Base-by-base conservation (phyloP, 1,140 invertebrate species). In the Charaxes varanes region DNA sequence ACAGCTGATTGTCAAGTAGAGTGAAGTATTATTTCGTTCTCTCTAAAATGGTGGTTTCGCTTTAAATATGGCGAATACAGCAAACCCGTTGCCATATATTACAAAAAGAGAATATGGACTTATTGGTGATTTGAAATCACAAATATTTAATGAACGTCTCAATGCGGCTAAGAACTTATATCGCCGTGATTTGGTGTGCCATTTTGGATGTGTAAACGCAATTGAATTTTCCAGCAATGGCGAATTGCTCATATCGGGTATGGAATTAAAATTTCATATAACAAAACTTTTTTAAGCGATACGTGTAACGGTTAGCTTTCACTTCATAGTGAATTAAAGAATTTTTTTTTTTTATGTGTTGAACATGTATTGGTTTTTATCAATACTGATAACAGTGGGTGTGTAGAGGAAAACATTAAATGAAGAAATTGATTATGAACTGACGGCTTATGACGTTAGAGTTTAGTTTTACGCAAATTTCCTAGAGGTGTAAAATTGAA, bases 131-230 rank as follows among this genome's bases (percentile, higher is more conserved):
- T 61, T 84, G 37, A 72, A 70, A 37, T 56, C 59, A 3, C 76
- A 85, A 26, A 82, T 93, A 16, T 88, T 92, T 51, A 85, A 86
- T 48, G 86, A 89, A 32, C 87, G 91, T 33, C 78, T 93, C 22
- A 73, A 83, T 14, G 79, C 80, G 28, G 90, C 91, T 1, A 88
- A 88, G 63, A 93, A 91, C 79, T 86, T 97, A 8, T 96, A 92
- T 72, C 88, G 91, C 34, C 93, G 93, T 54, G 93, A 97, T 86
- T 85, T 98, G 8, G 86, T 90, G 38, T 92, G 92, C 16, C 96
- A 98, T 86, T 97, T 90, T 87, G 96, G 96, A 53, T 98, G 96
- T 88, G 94, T 98, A 13, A 98, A 98, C 88, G 96, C 96, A 13
- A 93, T 98, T 53, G 96, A 98, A 81, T 98, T 98, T 87, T 96